Base-by-base conservation (phyloP, 2,888 invertebrate species). In the Aphelenchoides bicaudatus region DNA sequence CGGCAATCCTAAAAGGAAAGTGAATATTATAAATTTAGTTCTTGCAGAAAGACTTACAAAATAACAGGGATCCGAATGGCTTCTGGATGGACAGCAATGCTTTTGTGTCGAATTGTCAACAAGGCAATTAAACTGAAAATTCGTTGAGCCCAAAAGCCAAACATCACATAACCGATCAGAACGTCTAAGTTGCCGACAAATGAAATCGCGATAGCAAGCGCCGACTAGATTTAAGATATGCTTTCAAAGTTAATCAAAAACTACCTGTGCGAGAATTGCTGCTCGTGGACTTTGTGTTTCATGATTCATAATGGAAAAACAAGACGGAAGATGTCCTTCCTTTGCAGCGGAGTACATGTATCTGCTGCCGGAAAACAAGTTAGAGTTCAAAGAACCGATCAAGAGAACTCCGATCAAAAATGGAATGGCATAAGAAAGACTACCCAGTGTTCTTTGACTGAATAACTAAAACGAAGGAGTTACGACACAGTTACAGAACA, bases 131-230 rank as follows among this genome's bases (percentile, higher is more conserved):
- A 61, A 25, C 69, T 72, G 65, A 77, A 78, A 39, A 76, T 71
- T n/a, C 77, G 61, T 56, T 75, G 75, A n/a, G 76, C 76, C 76
- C 76, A 76, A 61, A 76, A 77, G 25, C 76, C 76, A 58, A 76
- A 76, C 71, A 76, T 75, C 16, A 70, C 72, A 49, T 75, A 73
- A 21, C 73, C 72, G 59, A 76, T 73, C n/a, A 76, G 65, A 1
- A 70, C 66, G 58, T 76, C 76, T 30, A 76, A 58, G 52, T 76
- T 75, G 8, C 76, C 76, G 27, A 76, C 66, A 46, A 70, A 76
- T 1, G 73, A 70, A 39, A 76, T 78, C 10, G 59, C 59, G 30
- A 78, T 62, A 6, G 76, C 76, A n/a, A 76, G 65, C 3, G 67
- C 58, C n/a, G 74, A 70, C 73, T 73, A 60, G 27, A 71, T 55